A percentile compares a stretch with the other conserved stretches of the same genome.
Evolutionary conservation across 2,113 vertebrate species (phyloP).

Genomic region (Limnothrissa miodon): DNA sequence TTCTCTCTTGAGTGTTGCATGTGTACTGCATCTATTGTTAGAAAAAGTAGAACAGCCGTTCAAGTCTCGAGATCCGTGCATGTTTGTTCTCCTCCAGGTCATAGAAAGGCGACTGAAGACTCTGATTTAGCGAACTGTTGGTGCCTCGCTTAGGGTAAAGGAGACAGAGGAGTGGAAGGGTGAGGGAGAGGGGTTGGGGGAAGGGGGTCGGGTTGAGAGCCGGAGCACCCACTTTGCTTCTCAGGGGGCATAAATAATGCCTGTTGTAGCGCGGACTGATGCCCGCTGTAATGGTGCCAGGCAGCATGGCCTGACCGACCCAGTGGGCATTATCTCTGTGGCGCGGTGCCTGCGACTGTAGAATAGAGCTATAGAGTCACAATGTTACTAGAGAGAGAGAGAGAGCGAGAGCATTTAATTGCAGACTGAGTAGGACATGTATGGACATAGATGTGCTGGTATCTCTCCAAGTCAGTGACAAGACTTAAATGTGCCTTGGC

Average conservation of each 20-base stretch:
- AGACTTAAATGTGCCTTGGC: neutral
- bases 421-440: neutral
- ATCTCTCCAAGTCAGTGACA: neutral
- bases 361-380: neutral
- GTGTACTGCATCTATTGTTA: neutral
- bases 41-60: neutral
- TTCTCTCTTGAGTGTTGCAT: neutral
- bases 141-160: slow-evolving; percentile 24
- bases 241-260: slow-evolving; percentile 63
- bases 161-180: slow-evolving; percentile 48
- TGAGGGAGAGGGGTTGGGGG: slow-evolving; percentile 17
- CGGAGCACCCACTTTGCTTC: slow-evolving; percentile 56
- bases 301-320: slow-evolving; percentile 62
- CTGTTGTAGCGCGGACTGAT: slow-evolving; percentile 61
- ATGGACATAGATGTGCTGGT: neutral
- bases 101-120: neutral
- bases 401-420: neutral
- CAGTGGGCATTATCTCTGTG: slow-evolving; percentile 10
- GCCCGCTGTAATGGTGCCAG: slow-evolving; percentile 60
- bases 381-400: neutral
- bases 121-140: neutral
- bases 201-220: slow-evolving; percentile 54
- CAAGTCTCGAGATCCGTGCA: neutral
- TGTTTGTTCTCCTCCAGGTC: neutral
- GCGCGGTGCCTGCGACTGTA: neutral